Base-by-base conservation (phyloP, 1,140 invertebrate genomes). In the Zaprionus ghesquierei region DNA sequence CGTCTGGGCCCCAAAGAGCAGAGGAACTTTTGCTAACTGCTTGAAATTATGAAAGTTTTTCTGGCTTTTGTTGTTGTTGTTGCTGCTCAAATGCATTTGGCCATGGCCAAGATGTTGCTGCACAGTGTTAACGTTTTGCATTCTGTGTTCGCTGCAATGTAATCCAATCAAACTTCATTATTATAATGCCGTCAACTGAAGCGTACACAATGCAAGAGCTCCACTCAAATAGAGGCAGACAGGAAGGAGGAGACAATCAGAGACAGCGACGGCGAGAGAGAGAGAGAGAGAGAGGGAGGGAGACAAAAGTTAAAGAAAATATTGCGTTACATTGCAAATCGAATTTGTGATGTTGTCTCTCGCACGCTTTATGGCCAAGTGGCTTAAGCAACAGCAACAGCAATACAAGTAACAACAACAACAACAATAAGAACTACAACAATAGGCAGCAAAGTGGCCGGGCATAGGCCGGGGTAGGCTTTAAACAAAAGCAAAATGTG, bases 91-190 rank as follows among this genome's bases (percentile, higher is more conserved):
- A 77, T 35, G 79, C 71, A 74, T 86, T 74, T 73, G 56, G 73
- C 71, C 73, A 64, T 55, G 62, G 73, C 64, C 75, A 69, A 63
- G 54, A 69, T 63, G 70, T 64, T 81, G 75, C 63, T 70, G 70
- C 65, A 79, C 84, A 82, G 84, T 86, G 82, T 86, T 86, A 86
- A 86, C 81, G 79, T 79, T 86, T 86, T 87, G 82, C 84, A 86
- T 86, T 86, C 82, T 76, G 64, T 82, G 81, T 87, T 68, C 82
- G 79, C 59, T 86, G 82, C 81, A 81, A 87, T 86, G 84, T 86
- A 86, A 86, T 87, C 82, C 82, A 86, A 86, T 86, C 82, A 86
- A 86, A 86, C 82, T 86, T 77, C 84, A 86, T 86, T 82, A 86
- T 86, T 89, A 86, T 86, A 86, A 86, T 89, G 82, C 84, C 71